These are phyloP conservation scores for Gadopsis marmoratus DNA, from an alignment of 2,797 vertebrate species.

Conservation along the genomic window DNA sequence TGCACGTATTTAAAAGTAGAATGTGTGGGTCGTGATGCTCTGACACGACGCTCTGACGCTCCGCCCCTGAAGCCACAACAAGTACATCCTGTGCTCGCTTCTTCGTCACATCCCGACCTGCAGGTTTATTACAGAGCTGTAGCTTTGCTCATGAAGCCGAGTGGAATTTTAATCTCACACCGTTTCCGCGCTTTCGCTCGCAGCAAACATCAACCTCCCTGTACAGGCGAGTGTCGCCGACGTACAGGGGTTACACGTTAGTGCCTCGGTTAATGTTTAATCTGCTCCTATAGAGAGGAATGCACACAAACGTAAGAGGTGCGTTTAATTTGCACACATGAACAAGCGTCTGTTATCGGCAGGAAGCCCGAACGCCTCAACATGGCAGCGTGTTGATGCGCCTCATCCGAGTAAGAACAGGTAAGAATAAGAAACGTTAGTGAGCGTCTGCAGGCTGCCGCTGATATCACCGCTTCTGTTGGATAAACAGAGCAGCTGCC, in stretches of 20 bases:
- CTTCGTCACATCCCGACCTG: not conserved
- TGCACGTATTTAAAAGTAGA: no score
- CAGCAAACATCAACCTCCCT: not conserved
- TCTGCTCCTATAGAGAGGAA: conserved; percentile 21
- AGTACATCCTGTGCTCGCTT: not conserved
- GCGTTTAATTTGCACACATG: conserved; percentile 39
- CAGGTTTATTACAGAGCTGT: not conserved
- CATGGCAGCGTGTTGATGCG: not conserved
- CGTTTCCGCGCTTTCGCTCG: not conserved
- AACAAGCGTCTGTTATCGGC: not conserved
- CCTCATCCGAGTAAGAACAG: no score
- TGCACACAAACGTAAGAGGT: not conserved
- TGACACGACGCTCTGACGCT: no score
- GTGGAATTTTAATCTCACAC: conserved; percentile 12
- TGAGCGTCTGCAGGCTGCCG: conserved; percentile 24
- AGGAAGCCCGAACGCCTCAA: not conserved
- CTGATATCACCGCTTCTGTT: conserved; percentile 48
- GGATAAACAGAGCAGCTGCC: conserved; percentile 58
- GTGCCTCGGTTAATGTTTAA: conserved; percentile 42
- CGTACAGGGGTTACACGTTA: conserved; percentile 46
- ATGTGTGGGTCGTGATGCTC: no score
- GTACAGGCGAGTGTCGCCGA: not conserved
- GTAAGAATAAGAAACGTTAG: not conserved
- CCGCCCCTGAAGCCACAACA: no score
- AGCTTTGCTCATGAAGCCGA: not conserved